Base-by-base conservation (phyloP, 2,797 vertebrate species). In the Anguilla pacifica region DNA sequence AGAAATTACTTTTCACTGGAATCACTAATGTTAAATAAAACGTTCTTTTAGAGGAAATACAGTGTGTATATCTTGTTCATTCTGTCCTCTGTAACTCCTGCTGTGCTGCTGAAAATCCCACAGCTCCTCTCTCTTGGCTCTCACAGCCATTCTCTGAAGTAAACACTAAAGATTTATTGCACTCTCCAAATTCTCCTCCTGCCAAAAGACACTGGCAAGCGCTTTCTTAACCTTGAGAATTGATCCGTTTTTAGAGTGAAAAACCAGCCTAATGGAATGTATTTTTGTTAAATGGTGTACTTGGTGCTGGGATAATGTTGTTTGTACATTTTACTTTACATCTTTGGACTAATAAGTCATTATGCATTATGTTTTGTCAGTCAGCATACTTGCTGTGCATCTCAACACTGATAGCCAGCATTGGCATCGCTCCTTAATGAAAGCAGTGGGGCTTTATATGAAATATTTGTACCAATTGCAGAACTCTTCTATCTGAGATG, bases 161-260 rank as follows among this genome's bases (percentile, higher is more conserved):
- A 77, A 77, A 77, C 11, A 11, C 4, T 5, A 43, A 77, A 39
- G 31, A 77, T 39, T 77, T 77, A 7, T 77, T 43, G 72, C 35
- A 39, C 35, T 77, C 15, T 77, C 72, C 22, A 25, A 77, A 77
- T 77, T 77, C 39, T 43, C n/a, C 72, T 43, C 35, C 15, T 77
- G 72, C 72, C 72, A 77, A 43, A 77, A 77, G 2, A 17, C 15
- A 43, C 35, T 77, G 35, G 72, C 72, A 22, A 43, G 10, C 28
- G 35, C 35, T 77, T 77, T 77, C 72, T 77, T 77, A 77, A 77
- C 72, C 13, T 43, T 77, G 72, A 43, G 72, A 15, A 77, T 15
- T 77, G 72, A 77, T 77, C 72, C 43, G 31, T 77, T 3, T 39
- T 77, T 7, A 77, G 31, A 43, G 72, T 77, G 72, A 35, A 77